Evolutionary conservation across 2,113 vertebrate species (phyloP).

Genomic region (Brachyhypopomus occidentalis): DNA sequence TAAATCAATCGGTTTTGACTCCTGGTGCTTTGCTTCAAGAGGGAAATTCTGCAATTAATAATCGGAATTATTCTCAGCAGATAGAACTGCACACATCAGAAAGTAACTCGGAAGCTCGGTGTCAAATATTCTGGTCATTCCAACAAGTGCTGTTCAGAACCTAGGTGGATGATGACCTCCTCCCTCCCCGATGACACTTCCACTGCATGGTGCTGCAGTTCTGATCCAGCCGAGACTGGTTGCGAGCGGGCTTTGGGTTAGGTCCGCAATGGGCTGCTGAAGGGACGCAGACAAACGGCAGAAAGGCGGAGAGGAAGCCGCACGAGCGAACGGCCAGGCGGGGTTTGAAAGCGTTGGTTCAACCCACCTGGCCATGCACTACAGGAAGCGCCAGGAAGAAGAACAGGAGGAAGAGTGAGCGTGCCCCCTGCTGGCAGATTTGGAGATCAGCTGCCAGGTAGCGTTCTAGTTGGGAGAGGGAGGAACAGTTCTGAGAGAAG

Average conservation of each 20-base stretch:
- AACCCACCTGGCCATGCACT: constrained; percentile 75
- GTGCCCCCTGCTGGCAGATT: constrained; percentile 62
- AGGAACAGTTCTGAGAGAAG: constrained; percentile 4
- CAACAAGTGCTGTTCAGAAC: too few relatives aligned
- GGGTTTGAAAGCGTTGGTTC: constrained; percentile 71
- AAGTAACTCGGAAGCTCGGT: too few relatives aligned
- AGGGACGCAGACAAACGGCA: constrained; percentile 77
- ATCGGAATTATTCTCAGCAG: too few relatives aligned
- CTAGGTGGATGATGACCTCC: not conserved
- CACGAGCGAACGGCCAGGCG: constrained; percentile 73
- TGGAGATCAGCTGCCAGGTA: constrained; percentile 56
- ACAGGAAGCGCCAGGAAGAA: constrained; percentile 67
- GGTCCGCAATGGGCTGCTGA: constrained; percentile 66
- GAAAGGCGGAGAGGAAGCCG: constrained; percentile 74
- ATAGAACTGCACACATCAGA: too few relatives aligned
- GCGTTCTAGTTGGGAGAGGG: constrained; percentile 40
- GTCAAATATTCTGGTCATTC: too few relatives aligned
- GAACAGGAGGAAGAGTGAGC: constrained; percentile 62
- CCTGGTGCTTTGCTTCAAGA: too few relatives aligned
- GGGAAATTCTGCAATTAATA: too few relatives aligned
- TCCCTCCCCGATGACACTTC: constrained; percentile 72
- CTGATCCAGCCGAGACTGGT: constrained; percentile 61
- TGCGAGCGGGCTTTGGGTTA: constrained; percentile 60
- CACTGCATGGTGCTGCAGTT: constrained; percentile 67
- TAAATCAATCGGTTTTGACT: too few relatives aligned